Base-by-base conservation (phyloP, 2,113 vertebrate genomes). In the Eptatretus burgeri region DNA sequence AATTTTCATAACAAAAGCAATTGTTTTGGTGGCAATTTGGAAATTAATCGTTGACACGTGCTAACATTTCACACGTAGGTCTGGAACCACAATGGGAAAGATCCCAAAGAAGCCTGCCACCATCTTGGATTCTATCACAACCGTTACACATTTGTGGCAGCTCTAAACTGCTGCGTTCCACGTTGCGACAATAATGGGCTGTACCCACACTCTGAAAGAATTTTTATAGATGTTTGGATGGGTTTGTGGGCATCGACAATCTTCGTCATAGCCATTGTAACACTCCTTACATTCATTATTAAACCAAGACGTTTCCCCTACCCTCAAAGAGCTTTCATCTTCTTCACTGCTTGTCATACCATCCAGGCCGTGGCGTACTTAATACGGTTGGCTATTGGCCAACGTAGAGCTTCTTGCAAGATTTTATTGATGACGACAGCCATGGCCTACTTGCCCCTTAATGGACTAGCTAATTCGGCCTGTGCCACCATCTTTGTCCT, bases 291-390 rank as follows among this genome's bases (percentile, higher is more conserved):
- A 64, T 98, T 98, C 70, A 78, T 98, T 69, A 75, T 96, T 67
- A 89, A 98, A 72, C 93, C 93, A 1, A 82, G 83, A 60, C 78
- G 93, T 63, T 98, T 98, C 74, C 89, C 88, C 67, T 96, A 96
- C 74, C 93, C 93, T 0, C 87, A 95, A 71, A 77, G 89, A 52
- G 86, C 93, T 70, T 93, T 98, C 75, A 94, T 93, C 72, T 98
- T 98, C 69, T 78, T 98, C 62, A 94, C 87, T 70, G 91, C 95
- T 85, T 95, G 93, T 78, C 94, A 89, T 72, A 95, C 95, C 74
- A 83, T 96, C 75, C 95, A 98, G 80, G 94, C 87, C 72, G 82
- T 94, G 64, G 93, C 88, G 73, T 96, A 88, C 77, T 78, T 98
- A 76, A 89, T 93, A 63, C 80, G 87, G 63, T 73, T 96, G 70